These are phyloP conservation scores for Paedocypris sp. DNA, from an alignment of 2,113 vertebrate species.

Conservation along the genomic window DNA sequence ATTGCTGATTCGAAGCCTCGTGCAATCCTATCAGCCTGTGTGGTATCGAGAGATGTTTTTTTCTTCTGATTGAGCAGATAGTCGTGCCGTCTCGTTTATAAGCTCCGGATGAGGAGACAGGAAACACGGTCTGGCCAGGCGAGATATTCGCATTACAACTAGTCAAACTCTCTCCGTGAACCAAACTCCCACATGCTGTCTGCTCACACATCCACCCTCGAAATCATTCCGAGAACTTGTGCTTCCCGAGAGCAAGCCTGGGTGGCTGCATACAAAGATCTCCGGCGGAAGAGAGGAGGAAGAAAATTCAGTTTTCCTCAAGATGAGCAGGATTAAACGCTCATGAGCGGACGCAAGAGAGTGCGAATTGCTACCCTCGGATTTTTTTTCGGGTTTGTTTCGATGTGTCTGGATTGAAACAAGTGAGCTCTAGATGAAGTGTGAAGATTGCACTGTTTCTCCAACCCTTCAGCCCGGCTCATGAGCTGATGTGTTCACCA, in stretches of 20 bases:
- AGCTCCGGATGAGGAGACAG: conserved; percentile 13
- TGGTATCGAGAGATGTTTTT: not conserved
- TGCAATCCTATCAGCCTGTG: not conserved
- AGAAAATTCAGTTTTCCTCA: not conserved
- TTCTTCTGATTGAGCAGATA: conserved; percentile 16
- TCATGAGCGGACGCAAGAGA: not conserved
- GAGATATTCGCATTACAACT: conserved; percentile 27
- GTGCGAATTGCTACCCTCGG: not conserved
- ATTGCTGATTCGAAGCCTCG: not conserved
- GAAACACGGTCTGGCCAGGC: conserved; percentile 14
- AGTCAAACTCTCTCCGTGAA: conserved; percentile 20
- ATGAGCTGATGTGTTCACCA: conserved; percentile 31
- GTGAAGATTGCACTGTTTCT: conserved; percentile 11
- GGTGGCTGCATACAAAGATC: not conserved
- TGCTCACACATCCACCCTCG: conserved; percentile 5
- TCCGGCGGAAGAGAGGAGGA: not conserved
- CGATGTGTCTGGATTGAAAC: not conserved
- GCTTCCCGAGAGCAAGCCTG: not conserved
- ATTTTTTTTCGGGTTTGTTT: not conserved
- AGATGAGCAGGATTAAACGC: not conserved
- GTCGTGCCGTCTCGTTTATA: conserved; percentile 17
- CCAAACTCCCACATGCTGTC: conserved; percentile 18
- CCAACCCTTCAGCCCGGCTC: conserved; percentile 6
- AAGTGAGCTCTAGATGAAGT: conserved; percentile 9
- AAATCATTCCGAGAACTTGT: conserved; percentile 12